These are phyloP conservation scores for Myotis vivesi DNA, from an alignment of 2,797 vertebrate genomes.

Conservation along the genomic window DNA sequence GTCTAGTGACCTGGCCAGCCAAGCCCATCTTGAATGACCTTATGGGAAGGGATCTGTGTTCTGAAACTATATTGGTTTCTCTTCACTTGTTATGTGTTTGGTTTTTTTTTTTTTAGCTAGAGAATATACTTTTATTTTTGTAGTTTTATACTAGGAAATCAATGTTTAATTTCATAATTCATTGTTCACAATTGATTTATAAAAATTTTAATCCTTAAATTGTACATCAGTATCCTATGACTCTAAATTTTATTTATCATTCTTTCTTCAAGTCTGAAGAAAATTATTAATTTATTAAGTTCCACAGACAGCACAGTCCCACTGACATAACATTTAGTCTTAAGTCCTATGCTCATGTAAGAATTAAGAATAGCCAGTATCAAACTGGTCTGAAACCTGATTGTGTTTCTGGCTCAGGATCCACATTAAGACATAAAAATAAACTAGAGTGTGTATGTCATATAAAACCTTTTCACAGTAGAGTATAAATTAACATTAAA, in stretches of 20 bases:
- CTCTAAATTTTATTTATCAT: constrained; percentile 53
- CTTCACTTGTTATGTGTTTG: not conserved
- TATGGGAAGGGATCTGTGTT: not conserved
- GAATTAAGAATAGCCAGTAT: constrained; percentile 76
- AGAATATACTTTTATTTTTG: constrained; percentile 76
- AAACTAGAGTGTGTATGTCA: constrained; percentile 74
- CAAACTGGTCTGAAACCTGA: constrained; percentile 77
- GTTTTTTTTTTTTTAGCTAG: not conserved
- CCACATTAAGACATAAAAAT: constrained; percentile 79
- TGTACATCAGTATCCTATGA: constrained; percentile 67
- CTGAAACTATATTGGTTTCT: not conserved
- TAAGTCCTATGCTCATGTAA: constrained; percentile 66
- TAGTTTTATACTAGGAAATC: constrained; percentile 72
- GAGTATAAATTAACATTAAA: constrained; percentile 76
- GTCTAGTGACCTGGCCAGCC: not conserved
- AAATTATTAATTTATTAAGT: constrained; percentile 75
- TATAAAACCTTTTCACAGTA: constrained; percentile 71
- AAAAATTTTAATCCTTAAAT: constrained; percentile 68
- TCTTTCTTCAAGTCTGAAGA: constrained; percentile 74
- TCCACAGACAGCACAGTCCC: constrained; percentile 67
- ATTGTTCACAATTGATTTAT: constrained; percentile 72
- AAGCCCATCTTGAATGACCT: not conserved
- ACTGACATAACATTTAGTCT: constrained; percentile 63
- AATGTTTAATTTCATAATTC: constrained; percentile 57
- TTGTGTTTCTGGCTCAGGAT: constrained; percentile 78